Evolutionary conservation across 1,140 invertebrate genomes (phyloP).

Genomic region (Armadillidium nasatum): DNA sequence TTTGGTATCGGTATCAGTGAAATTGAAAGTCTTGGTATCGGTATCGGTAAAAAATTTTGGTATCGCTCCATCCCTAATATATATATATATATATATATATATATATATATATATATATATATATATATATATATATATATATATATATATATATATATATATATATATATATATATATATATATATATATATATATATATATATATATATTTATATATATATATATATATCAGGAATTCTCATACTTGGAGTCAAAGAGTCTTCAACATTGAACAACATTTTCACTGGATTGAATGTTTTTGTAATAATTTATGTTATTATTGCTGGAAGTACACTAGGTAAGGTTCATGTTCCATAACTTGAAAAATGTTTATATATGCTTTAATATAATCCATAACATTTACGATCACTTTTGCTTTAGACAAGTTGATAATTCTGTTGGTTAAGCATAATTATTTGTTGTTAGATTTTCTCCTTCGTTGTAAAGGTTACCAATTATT

Average conservation of each 20-base stretch:
- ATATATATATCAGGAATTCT: conserved; percentile 57
- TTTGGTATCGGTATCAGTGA: no score
- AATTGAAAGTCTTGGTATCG: no score
- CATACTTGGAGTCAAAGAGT: conserved; percentile 79
- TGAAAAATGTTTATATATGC: no score
- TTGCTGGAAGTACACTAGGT: conserved; percentile 59
- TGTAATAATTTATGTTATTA: conserved; percentile 76
- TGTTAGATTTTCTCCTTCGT: no score
- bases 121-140: conserved; percentile 26
- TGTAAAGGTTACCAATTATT: not conserved
- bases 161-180: no score
- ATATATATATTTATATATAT: conserved; percentile 46
- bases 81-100: conserved; percentile 1
- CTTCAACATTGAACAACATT: conserved; percentile 80
- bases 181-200: not conserved
- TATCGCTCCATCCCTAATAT: not conserved
- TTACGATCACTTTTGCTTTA: no score
- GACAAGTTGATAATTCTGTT: no score
- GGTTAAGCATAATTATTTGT: no score
- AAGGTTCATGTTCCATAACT: not conserved
- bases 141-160: not conserved
- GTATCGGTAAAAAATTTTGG: not conserved
- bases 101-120: not conserved
- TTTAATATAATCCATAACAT: no score
- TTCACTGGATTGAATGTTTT: conserved; percentile 81